Evolutionary conservation across 2,797 vertebrate genomes (phyloP).

Genomic region (Mionectes olivaceus): DNA sequence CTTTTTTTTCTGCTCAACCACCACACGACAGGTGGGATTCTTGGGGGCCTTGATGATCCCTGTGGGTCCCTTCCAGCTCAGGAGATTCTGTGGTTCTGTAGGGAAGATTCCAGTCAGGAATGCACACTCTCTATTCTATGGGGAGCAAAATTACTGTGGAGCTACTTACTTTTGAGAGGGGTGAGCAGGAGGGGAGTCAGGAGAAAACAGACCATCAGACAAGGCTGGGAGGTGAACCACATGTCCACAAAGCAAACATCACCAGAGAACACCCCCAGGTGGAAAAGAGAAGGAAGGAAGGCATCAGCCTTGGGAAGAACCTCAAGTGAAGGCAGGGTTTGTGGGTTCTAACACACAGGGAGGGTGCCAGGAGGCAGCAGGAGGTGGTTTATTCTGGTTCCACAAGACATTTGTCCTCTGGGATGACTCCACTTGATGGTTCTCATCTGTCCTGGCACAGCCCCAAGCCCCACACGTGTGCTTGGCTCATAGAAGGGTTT

Average conservation of each 20-base stretch:
- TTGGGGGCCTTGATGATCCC: background rate
- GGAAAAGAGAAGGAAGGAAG: background rate
- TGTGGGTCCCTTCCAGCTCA: background rate
- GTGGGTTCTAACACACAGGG: background rate
- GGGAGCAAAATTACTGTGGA: background rate
- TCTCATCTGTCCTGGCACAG: background rate
- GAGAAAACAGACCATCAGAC: background rate
- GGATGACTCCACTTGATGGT: background rate
- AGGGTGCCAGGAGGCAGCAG: background rate
- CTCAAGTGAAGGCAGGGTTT: background rate
- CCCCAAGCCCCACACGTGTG: background rate
- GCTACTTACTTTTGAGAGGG: background rate
- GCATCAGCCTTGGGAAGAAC: background rate
- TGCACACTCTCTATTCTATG: rapidly evolving
- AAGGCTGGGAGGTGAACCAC: background rate
- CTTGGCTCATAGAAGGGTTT: background rate
- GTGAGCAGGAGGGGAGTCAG: background rate
- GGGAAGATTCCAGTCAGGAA: background rate
- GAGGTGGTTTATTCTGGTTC: background rate
- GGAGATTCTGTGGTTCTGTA: background rate
- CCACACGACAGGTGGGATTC: background rate
- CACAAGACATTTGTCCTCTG: background rate
- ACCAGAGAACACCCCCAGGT: rapidly evolving
- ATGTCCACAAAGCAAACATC: rapidly evolving
- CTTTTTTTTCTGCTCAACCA: background rate